These are phyloP conservation scores for Sphenopsis melanotis DNA, from an alignment of 2,797 vertebrate genomes.

Conservation along the genomic window DNA sequence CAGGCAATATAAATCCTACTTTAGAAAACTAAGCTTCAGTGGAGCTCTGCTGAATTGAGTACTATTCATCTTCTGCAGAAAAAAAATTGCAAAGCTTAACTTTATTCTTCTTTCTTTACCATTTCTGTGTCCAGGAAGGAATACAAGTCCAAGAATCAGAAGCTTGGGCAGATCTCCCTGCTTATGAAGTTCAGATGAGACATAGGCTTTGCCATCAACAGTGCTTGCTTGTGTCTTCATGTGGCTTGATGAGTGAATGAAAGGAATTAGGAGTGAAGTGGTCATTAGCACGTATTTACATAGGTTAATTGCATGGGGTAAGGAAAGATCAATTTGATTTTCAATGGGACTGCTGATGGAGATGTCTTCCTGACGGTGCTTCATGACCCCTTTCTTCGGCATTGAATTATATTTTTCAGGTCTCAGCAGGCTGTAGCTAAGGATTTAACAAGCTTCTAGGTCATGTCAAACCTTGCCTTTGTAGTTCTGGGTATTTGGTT, in stretches of 20 bases:
- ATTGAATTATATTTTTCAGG: background rate
- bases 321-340: slow-evolving; percentile 6
- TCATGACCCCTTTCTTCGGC: background rate
- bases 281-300: slow-evolving; percentile 36
- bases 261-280: background rate
- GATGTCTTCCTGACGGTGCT: background rate
- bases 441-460: background rate
- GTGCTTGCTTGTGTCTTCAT: background rate
- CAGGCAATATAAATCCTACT: background rate
- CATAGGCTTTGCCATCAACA: background rate
- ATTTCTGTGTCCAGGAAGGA: background rate
- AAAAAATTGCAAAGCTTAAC: background rate
- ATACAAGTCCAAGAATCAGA: background rate
- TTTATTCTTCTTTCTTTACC: background rate
- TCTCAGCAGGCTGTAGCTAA: background rate
- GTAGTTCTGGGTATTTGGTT: background rate
- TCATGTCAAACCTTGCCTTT: background rate
- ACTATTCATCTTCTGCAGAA: background rate
- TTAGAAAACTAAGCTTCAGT: background rate
- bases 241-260: background rate
- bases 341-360: background rate
- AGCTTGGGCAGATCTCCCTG: background rate
- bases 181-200: background rate
- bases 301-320: slow-evolving; percentile 45
- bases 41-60: background rate